These are phyloP conservation scores for Linnaemya vulpina DNA, from an alignment of 2,888 invertebrate genomes.

Conservation along the genomic window DNA sequence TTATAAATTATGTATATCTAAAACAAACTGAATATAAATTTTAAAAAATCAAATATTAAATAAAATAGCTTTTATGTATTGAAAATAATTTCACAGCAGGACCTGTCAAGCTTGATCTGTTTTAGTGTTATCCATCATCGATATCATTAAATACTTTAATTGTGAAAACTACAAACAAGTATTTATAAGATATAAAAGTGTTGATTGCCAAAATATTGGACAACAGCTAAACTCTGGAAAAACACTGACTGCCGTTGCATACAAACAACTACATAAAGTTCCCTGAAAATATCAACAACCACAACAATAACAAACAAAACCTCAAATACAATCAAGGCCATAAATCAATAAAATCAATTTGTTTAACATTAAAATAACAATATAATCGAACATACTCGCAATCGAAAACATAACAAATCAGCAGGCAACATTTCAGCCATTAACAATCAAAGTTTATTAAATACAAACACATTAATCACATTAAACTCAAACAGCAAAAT, in stretches of 20 bases:
- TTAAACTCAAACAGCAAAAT: not conserved
- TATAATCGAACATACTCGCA: constrained; percentile 44
- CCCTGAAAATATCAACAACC: not conserved
- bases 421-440: constrained; percentile 50
- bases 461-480: constrained; percentile 17
- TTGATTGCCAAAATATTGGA: too few relatives aligned
- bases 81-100: too few relatives aligned
- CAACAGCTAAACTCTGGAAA: not conserved
- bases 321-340: constrained; percentile 22
- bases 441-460: constrained; percentile 18
- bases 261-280: not conserved
- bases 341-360: constrained; percentile 53
- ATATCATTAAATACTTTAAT: too few relatives aligned
- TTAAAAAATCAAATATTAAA: too few relatives aligned
- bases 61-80: too few relatives aligned
- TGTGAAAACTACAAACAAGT: too few relatives aligned
- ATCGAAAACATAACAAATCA: constrained; percentile 50
- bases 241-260: constrained; percentile 5
- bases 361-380: constrained; percentile 49
- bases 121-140: too few relatives aligned
- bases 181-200: too few relatives aligned
- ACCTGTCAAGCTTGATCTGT: too few relatives aligned
- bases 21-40: too few relatives aligned
- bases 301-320: constrained; percentile 33
- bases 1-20: too few relatives aligned